Evolutionary conservation across 2,797 vertebrate genomes (phyloP).

Genomic region (Smutsia gigantea): DNA sequence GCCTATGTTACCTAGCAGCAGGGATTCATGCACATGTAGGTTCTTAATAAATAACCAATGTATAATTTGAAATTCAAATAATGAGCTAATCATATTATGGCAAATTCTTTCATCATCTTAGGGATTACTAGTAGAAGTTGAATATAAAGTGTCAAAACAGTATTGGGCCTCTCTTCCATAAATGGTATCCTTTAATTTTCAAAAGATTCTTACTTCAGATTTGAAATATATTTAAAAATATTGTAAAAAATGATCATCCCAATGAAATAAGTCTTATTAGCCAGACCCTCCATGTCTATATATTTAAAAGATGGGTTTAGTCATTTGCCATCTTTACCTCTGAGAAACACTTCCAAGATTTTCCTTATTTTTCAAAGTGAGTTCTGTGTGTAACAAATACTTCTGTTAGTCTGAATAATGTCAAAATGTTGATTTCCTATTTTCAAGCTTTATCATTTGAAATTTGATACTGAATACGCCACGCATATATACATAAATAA

Average conservation of each 20-base stretch:
- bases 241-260: background rate
- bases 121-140: background rate
- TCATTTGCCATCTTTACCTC: background rate
- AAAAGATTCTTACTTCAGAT: background rate
- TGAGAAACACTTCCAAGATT: background rate
- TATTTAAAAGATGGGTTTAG: constrained; percentile 1
- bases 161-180: background rate
- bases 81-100: background rate
- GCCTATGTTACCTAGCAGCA: background rate
- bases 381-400: background rate
- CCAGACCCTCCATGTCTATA: background rate
- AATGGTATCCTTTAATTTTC: background rate
- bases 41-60: background rate
- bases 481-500: background rate
- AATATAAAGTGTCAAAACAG: background rate
- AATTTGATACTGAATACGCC: background rate
- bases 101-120: background rate
- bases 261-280: background rate
- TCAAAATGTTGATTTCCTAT: background rate
- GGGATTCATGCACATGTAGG: background rate
- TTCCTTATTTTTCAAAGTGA: background rate
- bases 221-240: background rate
- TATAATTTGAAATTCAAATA: background rate
- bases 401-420: background rate
- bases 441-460: background rate